These are phyloP conservation scores for Pelochelys cantorii DNA, from an alignment of 2,797 vertebrate species.

Conservation along the genomic window DNA sequence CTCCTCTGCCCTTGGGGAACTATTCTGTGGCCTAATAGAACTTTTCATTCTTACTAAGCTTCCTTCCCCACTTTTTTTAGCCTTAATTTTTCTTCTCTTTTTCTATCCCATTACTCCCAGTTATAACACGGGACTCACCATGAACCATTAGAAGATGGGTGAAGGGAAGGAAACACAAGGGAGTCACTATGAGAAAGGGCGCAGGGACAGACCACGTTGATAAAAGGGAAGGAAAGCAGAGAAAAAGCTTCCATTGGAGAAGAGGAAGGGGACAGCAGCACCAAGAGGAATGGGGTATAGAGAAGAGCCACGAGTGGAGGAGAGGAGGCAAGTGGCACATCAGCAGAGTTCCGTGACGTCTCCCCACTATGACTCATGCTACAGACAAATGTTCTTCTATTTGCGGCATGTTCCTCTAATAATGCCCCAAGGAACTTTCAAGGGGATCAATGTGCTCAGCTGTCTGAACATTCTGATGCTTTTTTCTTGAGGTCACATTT, in stretches of 20 bases:
- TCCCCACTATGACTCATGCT: background rate
- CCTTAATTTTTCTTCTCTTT: background rate
- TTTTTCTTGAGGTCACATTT: background rate
- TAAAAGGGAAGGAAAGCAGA: background rate
- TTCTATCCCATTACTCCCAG: slow-evolving; percentile 41
- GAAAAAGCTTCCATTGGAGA: background rate
- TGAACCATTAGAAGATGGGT: slow-evolving; percentile 19
- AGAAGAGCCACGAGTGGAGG: background rate
- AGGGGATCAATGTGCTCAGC: background rate
- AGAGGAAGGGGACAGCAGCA: background rate
- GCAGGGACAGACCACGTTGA: background rate
- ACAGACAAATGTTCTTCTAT: slow-evolving; percentile 1
- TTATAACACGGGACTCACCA: slow-evolving; percentile 10
- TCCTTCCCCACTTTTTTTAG: slow-evolving; percentile 1
- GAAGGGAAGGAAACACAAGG: slow-evolving; percentile 34
- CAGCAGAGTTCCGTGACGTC: background rate
- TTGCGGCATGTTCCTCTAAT: background rate
- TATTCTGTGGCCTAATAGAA: background rate
- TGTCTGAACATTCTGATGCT: background rate
- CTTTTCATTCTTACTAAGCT: background rate
- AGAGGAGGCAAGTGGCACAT: background rate
- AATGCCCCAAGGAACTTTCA: background rate
- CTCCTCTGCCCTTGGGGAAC: background rate
- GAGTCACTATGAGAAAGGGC: slow-evolving; percentile 26
- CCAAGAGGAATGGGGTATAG: background rate